Conservation (phyloP, 2,113 vertebrate genomes). For the Mirza zaza region DNA sequence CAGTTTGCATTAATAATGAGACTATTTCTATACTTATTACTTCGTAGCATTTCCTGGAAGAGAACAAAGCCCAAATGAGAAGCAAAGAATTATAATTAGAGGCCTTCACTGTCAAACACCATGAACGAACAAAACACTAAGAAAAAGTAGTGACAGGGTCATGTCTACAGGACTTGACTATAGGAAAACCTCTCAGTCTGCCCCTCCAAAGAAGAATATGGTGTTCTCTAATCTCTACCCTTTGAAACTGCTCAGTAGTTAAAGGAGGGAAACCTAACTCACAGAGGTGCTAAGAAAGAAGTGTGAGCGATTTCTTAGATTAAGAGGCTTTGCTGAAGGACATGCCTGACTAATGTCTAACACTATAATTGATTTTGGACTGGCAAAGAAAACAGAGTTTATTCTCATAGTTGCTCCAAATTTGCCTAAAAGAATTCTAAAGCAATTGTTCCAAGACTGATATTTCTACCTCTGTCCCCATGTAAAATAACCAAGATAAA, state of each 20-base stretch:
- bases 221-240: neutral
- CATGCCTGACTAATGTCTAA: neutral
- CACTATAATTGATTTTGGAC: neutral
- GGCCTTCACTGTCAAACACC: neutral
- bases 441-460: neutral
- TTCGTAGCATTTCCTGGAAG: neutral
- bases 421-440: conserved; percentile 16
- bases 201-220: neutral
- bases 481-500: conserved; percentile 23
- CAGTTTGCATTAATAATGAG: neutral
- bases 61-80: conserved; percentile 10
- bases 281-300: neutral
- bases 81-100: neutral
- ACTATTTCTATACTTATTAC: neutral
- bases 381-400: neutral
- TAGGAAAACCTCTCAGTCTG: neutral
- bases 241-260: neutral
- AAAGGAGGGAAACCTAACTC: neutral
- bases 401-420: neutral
- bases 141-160: neutral
- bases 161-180: neutral
- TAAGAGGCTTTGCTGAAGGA: conserved; percentile 14
- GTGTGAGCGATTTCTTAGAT: neutral
- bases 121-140: neutral
- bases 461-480: neutral